phyloP scores from a whole-genome alignment of 2,888 invertebrate genomes.

The Heliconius sara region DNA sequence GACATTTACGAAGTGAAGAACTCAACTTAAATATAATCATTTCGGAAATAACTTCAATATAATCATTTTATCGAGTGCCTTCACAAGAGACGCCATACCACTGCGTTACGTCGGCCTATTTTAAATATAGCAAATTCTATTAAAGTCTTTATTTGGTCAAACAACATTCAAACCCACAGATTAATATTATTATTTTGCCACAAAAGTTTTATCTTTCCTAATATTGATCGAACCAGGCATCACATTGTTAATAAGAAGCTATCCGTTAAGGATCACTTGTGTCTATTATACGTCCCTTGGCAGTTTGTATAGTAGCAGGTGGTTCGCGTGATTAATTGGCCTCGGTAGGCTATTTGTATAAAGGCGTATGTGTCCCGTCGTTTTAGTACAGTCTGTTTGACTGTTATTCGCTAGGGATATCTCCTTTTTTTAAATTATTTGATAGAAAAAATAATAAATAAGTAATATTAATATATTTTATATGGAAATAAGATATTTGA shows the following conservation, averaged over 20 bases:
- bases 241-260: slow-evolving; percentile 22
- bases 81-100: background rate
- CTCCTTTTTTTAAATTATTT: slow-evolving; percentile 9
- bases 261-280: slow-evolving; percentile 29
- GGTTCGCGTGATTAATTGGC: slow-evolving; percentile 73
- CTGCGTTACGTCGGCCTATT: background rate
- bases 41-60: background rate
- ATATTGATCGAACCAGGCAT: slow-evolving; percentile 4
- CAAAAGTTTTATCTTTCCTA: background rate
- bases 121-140: background rate
- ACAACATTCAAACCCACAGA: background rate
- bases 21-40: too few species aligned
- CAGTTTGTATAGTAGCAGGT: slow-evolving; percentile 71
- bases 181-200: background rate
- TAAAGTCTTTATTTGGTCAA: background rate
- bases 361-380: slow-evolving; percentile 36
- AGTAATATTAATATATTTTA: too few species aligned
- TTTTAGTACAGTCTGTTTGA: slow-evolving; percentile 31
- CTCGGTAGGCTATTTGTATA: slow-evolving; percentile 50
- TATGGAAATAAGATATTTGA: too few species aligned
- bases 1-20: background rate
- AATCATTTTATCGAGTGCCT: background rate
- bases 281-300: slow-evolving; percentile 49
- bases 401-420: slow-evolving; percentile 33
- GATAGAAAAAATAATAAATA: background rate